phyloP scores from a whole-genome alignment of 2,888 invertebrate species.

The Sialis fuliginosa region DNA sequence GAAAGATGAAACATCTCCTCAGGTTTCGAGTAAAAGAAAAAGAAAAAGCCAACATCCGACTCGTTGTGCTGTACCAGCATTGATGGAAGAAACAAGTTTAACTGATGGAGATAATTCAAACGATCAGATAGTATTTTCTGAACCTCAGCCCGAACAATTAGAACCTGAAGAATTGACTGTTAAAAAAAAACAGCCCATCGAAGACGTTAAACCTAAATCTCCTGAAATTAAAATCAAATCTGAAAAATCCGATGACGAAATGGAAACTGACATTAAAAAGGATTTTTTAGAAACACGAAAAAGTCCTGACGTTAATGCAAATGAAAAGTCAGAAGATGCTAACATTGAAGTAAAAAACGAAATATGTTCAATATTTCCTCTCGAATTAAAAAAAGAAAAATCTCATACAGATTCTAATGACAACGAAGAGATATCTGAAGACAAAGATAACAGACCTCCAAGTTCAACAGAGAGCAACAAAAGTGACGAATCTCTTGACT shows the following conservation, averaged over 20 bases:
- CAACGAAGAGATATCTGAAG: constrained; percentile 22
- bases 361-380: constrained; percentile 23
- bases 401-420: constrained; percentile 13
- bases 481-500: constrained; percentile 39
- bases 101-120: constrained; percentile 44
- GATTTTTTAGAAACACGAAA: constrained; percentile 27
- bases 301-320: constrained; percentile 25
- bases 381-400: constrained; percentile 25
- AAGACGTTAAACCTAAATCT: constrained; percentile 8
- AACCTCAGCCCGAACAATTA: constrained; percentile 12
- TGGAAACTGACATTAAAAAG: constrained; percentile 12
- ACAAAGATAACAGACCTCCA: constrained; percentile 20
- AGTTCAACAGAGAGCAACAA: constrained; percentile 36
- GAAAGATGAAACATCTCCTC: constrained; percentile 33
- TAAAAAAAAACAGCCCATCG: constrained; percentile 10
- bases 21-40: constrained; percentile 59
- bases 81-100: constrained; percentile 31
- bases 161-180: constrained; percentile 13
- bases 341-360: constrained; percentile 22
- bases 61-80: constrained; percentile 45
- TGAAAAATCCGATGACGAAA: neutral
- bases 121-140: constrained; percentile 26
- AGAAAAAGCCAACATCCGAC: constrained; percentile 80
- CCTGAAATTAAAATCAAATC: neutral
- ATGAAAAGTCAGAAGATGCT: constrained; percentile 21